Percentiles rank a stretch among this genome's conserved stretches.
phyloP scores from a whole-genome alignment of 2,797 vertebrate genomes.

The Tapera naevia region DNA sequence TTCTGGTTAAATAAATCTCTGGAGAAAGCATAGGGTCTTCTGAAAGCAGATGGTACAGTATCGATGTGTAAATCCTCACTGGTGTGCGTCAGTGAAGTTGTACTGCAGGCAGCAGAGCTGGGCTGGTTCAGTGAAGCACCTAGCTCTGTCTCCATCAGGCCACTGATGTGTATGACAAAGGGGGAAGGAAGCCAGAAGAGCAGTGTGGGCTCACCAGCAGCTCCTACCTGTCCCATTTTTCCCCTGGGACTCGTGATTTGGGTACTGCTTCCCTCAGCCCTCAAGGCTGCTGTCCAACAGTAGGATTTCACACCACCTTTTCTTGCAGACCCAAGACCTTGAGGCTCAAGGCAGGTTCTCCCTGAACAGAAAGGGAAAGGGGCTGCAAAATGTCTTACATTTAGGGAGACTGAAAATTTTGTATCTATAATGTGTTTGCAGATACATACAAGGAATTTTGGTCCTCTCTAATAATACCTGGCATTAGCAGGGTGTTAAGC shows the following conservation, averaged over 20 bases:
- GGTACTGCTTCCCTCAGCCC: background rate
- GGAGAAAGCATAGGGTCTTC: background rate
- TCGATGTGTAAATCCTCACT: background rate
- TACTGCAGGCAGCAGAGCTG: background rate
- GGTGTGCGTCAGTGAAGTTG: background rate
- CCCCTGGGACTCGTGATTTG: background rate
- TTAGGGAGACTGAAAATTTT: background rate
- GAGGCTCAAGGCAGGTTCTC: background rate
- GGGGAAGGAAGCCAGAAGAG: background rate
- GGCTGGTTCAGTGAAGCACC: background rate
- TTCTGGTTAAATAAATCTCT: background rate
- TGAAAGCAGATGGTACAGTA: rapidly evolving
- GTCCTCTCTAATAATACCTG: background rate
- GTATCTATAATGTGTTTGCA: background rate
- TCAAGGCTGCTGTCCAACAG: background rate
- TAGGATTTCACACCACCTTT: background rate
- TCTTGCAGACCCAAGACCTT: background rate
- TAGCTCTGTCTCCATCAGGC: background rate
- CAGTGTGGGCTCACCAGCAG: background rate
- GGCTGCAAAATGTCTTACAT: background rate
- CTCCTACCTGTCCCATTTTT: background rate
- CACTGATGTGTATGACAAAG: background rate
- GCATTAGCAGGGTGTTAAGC: background rate
- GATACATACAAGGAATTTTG: background rate
- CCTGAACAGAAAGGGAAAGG: background rate